These are phyloP conservation scores for Epizoanthus ramosus DNA, from an alignment of 92 coral and sea anemone species.

Conservation along the genomic window DNA sequence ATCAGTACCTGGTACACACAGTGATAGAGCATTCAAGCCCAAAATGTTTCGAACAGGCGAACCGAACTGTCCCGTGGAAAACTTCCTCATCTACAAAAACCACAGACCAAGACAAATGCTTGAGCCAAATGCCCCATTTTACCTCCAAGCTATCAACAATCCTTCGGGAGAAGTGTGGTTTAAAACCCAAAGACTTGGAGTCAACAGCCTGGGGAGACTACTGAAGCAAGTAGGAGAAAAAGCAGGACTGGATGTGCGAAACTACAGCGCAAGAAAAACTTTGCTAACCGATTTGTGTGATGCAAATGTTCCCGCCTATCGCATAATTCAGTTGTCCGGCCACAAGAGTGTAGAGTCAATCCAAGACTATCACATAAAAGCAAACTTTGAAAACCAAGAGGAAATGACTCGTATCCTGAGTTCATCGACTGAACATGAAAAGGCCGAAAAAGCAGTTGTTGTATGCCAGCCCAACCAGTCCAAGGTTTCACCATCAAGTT, in stretches of 20 bases:
- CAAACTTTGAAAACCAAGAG: background rate
- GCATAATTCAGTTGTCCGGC: conserved; percentile 14
- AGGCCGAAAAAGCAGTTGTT: background rate
- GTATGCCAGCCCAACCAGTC: background rate
- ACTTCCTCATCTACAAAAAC: conserved; percentile 24
- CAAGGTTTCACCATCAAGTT: too few species aligned
- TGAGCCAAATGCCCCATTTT: background rate
- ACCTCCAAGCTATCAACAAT: background rate
- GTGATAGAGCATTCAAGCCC: conserved; percentile 34
- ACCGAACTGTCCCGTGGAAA: conserved; percentile 8
- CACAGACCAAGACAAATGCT: background rate
- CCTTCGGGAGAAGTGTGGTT: conserved; percentile 8
- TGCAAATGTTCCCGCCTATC: conserved; percentile 12
- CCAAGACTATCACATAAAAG: conserved; percentile 4
- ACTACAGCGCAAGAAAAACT: background rate
- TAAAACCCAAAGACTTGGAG: background rate
- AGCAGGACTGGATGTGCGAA: background rate
- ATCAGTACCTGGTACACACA: conserved; percentile 38
- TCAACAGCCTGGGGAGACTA: background rate
- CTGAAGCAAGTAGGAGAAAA: background rate
- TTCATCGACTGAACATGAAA: background rate
- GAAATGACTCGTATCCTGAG: background rate
- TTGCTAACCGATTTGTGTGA: background rate
- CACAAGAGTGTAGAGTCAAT: background rate
- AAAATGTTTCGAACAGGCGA: conserved; percentile 27